Base-by-base conservation (phyloP, 2,797 vertebrate genomes). In the Lacerta bilineata region DNA sequence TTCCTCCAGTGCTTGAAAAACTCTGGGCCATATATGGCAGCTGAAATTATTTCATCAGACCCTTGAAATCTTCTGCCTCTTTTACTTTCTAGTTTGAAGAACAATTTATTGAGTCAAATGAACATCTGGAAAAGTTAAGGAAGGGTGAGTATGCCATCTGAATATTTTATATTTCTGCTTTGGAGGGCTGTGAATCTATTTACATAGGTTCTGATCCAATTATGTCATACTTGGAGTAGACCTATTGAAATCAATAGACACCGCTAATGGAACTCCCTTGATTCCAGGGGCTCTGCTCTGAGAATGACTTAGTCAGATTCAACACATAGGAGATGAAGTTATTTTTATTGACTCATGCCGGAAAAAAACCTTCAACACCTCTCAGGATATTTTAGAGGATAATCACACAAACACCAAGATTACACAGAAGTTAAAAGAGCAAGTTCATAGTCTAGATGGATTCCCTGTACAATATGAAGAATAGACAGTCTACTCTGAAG, bases 11-110 rank as follows among this genome's bases (percentile, higher is more conserved):
- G 92, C 80, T n/a, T 27, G 36, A 29, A 6, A 80, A 3, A 88
- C 75, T 72, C 39, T 17, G 3, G 1, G 20, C 8, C 1, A 25
- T 50, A 11, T 20, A 3, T 25, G 23, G 4, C 75, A 36, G 59
- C 5, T 71, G 74, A 9, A 46, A 0, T 72, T 81, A 84, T 27
- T 33, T 66, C 61, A 64, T 90, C 1, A 33, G 1, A 33, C 61
- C 13, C 80, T 81, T 13, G 10, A 8, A 25, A 41, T 25, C 18
- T 92, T 91, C 64, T 83, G 0, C 41, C 2, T 23, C 11, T 79
- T 88, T 82, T 93, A 15, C 71, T 91, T 92, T 92, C 87, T 96
- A 99, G 98, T 99, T 98, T 96, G 98, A 98, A 43, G 98, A 99
- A 89, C 64, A 98, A 59, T 87, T 94, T 90, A 82, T 98, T 87